A percentile compares a stretch with the other conserved stretches of the same genome.
phyloP scores from a whole-genome alignment of 2,113 vertebrate genomes.

The Brachyhypopomus gauderio region DNA sequence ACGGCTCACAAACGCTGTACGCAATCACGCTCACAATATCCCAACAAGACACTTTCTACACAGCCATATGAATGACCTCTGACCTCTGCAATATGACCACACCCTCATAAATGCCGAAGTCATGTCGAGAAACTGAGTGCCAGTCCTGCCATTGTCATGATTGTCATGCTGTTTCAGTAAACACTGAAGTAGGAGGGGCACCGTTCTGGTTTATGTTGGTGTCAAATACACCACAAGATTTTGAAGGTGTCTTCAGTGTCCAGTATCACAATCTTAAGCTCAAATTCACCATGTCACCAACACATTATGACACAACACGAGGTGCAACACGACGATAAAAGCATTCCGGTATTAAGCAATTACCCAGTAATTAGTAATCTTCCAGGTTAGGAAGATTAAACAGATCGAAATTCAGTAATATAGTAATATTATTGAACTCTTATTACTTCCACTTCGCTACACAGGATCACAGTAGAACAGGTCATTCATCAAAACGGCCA shows the following conservation, averaged over 20 bases:
- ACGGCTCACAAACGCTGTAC: constrained; percentile 59
- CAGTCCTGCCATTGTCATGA: no score
- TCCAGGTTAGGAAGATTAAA: background rate
- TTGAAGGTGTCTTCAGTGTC: background rate
- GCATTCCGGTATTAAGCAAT: no score
- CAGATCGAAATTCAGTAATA: background rate
- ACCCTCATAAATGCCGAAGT: no score
- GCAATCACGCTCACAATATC: constrained; percentile 49
- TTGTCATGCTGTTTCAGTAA: no score
- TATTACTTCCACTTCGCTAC: background rate
- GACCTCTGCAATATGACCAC: no score
- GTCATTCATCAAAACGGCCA: background rate
- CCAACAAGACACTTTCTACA: constrained; percentile 20
- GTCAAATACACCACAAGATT: no score
- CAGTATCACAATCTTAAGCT: background rate
- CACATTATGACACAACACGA: no score
- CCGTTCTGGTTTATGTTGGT: no score
- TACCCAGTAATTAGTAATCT: no score
- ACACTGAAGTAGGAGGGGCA: no score
- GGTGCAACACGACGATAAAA: no score
- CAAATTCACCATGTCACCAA: background rate
- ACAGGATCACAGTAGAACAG: background rate
- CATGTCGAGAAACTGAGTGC: no score
- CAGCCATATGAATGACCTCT: background rate
- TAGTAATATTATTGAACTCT: background rate